phyloP scores from a whole-genome alignment of 2,888 invertebrate species.

The Chloroclystis v-ata region DNA sequence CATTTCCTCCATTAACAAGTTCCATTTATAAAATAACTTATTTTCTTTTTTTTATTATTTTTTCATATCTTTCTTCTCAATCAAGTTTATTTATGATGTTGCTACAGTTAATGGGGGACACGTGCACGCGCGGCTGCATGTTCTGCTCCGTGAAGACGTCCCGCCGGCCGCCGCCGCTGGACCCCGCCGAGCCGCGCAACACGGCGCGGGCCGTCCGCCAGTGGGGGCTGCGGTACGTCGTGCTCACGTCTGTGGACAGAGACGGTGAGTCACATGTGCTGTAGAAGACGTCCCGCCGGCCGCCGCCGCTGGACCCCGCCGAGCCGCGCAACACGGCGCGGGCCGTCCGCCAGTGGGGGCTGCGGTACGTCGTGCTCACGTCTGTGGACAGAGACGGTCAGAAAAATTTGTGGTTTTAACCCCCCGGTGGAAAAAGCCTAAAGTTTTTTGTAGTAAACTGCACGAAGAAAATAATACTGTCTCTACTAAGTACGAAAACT shows the following conservation, averaged over 20 bases:
- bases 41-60: too few species aligned
- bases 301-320: conserved; percentile 91
- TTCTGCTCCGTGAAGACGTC: conserved; percentile 99
- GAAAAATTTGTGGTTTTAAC: too few species aligned
- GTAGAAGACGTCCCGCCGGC: conserved; percentile 94
- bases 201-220: conserved; percentile 94
- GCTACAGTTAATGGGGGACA: conserved; percentile 99
- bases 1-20: too few species aligned
- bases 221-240: conserved; percentile 98
- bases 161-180: conserved; percentile 90
- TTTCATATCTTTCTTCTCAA: too few species aligned
- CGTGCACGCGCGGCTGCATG: conserved; percentile 97
- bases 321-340: conserved; percentile 96
- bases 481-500: too few species aligned
- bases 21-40: too few species aligned
- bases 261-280: conserved; percentile 87
- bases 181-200: conserved; percentile 92
- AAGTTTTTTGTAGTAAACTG: too few species aligned
- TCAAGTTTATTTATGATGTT: too few species aligned
- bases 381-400: conserved; percentile 98
- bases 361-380: conserved; percentile 98
- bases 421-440: too few species aligned
- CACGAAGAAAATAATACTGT: too few species aligned
- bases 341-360: conserved; percentile 95
- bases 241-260: conserved; percentile 98